A percentile compares a stretch with the other conserved stretches of the same genome.
phyloP scores from a whole-genome alignment of 1,140 invertebrate species.

The Drosophila tristis region DNA sequence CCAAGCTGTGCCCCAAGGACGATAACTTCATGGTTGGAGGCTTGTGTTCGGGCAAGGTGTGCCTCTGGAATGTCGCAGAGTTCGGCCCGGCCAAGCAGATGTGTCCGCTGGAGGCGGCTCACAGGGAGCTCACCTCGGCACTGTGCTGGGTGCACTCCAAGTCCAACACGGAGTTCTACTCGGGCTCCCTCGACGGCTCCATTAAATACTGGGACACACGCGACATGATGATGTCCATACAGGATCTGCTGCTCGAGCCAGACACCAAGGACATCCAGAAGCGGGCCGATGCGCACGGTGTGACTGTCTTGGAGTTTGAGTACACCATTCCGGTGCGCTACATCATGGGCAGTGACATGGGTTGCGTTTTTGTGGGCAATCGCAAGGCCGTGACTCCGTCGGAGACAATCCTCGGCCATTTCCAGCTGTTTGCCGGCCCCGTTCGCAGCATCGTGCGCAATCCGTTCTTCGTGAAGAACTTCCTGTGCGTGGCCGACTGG shows the following conservation, averaged over 20 bases:
- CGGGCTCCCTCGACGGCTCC: constrained; percentile 93
- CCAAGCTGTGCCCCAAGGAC: constrained; percentile 94
- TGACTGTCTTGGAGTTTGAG: constrained; percentile 93
- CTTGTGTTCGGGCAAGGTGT: constrained; percentile 91
- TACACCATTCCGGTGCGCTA: constrained; percentile 92
- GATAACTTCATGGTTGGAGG: constrained; percentile 91
- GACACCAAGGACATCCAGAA: constrained; percentile 87
- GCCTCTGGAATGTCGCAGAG: constrained; percentile 89
- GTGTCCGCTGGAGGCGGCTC: constrained; percentile 88
- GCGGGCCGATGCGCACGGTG: constrained; percentile 88
- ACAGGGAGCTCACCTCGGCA: constrained; percentile 88
- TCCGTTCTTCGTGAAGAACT: constrained; percentile 94
- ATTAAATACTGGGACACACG: constrained; percentile 93
- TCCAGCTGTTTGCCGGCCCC: constrained; percentile 91
- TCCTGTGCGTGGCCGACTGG: constrained; percentile 95
- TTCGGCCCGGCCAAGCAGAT: constrained; percentile 86
- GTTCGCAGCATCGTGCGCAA: constrained; percentile 93
- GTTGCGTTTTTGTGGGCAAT: constrained; percentile 91
- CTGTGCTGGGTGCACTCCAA: constrained; percentile 91
- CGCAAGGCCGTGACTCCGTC: constrained; percentile 89
- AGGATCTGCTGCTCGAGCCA: constrained; percentile 90
- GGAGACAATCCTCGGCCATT: constrained; percentile 89
- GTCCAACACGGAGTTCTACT: constrained; percentile 93
- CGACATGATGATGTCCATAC: constrained; percentile 89
- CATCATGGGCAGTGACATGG: constrained; percentile 89